Base-by-base conservation (phyloP, 2,113 vertebrate genomes). In the Plecotus auritus region DNA sequence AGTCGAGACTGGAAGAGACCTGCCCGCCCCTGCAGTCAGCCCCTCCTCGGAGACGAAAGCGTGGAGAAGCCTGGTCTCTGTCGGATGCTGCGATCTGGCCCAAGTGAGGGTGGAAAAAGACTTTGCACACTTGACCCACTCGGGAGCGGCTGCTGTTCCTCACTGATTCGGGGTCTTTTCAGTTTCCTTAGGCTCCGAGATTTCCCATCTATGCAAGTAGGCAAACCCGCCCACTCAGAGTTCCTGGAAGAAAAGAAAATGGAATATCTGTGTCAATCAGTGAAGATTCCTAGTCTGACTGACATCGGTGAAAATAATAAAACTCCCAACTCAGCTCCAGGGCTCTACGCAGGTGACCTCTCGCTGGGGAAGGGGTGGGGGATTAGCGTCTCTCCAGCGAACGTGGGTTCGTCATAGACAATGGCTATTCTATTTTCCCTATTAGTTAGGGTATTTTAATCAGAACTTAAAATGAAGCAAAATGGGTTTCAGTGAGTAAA, bases 371-470 rank as follows among this genome's bases (percentile, higher is more conserved):
- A 2, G 61, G 26, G 61, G 61, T 28, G 59, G 59, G 23, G 26
- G 8, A 26, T 59, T 5, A 28, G 59, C 23, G 6, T 30, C 51
- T n/a, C 10, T 30, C 66, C 74, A 61, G 14, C 2, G 2, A 18
- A 5, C 81, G 23, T 1, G 30, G 17, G 14, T 26, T 20, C 1
- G 17, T 26, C 54, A 13, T 51, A 30, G 35, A 16, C 9, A 35
- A 23, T 0, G 23, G 32, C 7, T 28, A 0, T 1, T 0, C 6
- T 17, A 0, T 28, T 42, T 59, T 35, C 30, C 10, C 17, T 9
- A 42, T 82, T 26, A 17, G 32, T 66, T 51, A 35, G 28, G 45
- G 8, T 20, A 1, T 59, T 81, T 72, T 66, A 1, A 18, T 67
- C n/a, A 20, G 26, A 42, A 9, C n/a, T 81, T 26, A 23, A 26